These are phyloP conservation scores for Apotomis turbidana DNA, from an alignment of 2,888 invertebrate genomes.

Conservation along the genomic window DNA sequence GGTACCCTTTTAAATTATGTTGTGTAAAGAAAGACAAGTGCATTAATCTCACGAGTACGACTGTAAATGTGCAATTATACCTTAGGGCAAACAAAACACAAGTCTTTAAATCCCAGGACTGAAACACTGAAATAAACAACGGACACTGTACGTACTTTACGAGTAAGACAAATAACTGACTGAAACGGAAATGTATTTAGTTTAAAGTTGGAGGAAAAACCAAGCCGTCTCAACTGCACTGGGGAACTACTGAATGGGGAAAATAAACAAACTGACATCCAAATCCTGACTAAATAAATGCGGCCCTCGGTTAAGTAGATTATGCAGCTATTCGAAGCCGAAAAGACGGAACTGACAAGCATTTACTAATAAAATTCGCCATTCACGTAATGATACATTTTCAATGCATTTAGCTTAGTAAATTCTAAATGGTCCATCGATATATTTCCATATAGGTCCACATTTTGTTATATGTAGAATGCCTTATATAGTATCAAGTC, in stretches of 20 bases:
- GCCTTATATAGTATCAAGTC: no score
- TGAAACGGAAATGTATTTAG: slow-evolving; percentile 7
- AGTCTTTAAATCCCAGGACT: neutral
- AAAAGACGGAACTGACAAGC: neutral
- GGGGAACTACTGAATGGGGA: slow-evolving; percentile 18
- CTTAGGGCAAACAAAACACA: neutral
- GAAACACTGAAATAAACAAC: neutral
- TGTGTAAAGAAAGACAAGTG: no score
- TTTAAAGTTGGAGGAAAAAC: neutral
- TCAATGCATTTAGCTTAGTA: no score
- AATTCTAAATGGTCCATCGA: no score
- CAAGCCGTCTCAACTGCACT: slow-evolving; percentile 13
- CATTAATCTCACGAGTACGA: no score
- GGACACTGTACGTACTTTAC: neutral
- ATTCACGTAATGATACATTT: neutral
- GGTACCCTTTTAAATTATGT: no score
- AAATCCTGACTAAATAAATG: slow-evolving; percentile 36
- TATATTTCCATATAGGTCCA: no score
- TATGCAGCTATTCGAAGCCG: slow-evolving; percentile 1
- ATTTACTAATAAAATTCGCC: neutral
- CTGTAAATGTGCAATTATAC: no score
- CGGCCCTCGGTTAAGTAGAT: slow-evolving; percentile 19
- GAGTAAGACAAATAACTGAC: slow-evolving; percentile 11
- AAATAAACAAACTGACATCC: slow-evolving; percentile 35
- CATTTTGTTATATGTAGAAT: no score